Base-by-base conservation (phyloP, 2,888 invertebrate species). In the Dascillus cervinus region DNA sequence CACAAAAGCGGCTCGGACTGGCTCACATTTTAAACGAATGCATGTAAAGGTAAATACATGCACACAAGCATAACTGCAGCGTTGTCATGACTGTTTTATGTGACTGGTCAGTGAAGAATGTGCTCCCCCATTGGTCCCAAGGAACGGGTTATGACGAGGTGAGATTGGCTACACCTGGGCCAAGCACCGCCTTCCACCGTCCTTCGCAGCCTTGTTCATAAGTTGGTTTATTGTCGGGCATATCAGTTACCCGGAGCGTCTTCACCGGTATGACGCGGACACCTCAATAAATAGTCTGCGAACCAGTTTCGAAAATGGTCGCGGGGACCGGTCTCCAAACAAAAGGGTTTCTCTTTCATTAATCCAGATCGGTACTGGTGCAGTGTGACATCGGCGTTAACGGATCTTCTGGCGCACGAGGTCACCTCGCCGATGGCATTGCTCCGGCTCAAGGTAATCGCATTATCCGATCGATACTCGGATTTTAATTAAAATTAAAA, bases 101-200 rank as follows among this genome's bases (percentile, higher is more conserved):
- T 53, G 59, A 60, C 52, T 58, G 62, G 61, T 62, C 60, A 61
- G 60, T 60, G 61, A 61, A 56, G 57, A 56, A 62, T 61, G 56
- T 56, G 52, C 49, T 46, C 51, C 46, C 52, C 55, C 55, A 64
- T 64, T 64, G 64, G 64, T 51, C 50, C 56, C 49, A 47, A 50
- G 57, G 53, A n/a, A 56, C 58, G 56, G 62, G 64, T 65, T 65
- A 64, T 65, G 64, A 64, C 56, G 62, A 62, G 59, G 60, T 58
- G 60, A 65, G 64, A 65, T 65, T 65, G 64, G 65, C 56, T 62
- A 46, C 55, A 61, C 61, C 60, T 58, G 57, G 49, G 46, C 45
- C 44, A 50, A 50, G 63, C 54, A 55, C 64, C 64, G 64, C 64
- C 65, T 55, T 53, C 53, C 53, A 49, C 52, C 55, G 50, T 50